Evolutionary conservation across 1,140 invertebrate genomes (phyloP).

Genomic region (Macrobrachium rosenbergii): DNA sequence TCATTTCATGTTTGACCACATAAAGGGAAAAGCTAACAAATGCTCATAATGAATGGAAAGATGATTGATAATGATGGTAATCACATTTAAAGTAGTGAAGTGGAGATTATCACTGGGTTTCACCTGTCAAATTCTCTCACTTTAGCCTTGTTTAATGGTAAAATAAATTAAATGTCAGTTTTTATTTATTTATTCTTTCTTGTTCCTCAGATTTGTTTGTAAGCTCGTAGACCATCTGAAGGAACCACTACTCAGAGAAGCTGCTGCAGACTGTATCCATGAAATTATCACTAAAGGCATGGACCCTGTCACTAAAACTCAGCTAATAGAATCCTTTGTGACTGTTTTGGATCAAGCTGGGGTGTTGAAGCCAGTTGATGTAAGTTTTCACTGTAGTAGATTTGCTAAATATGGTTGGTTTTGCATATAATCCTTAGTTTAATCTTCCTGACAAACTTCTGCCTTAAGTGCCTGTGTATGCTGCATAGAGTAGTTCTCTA

Average conservation of each 20-base stretch:
- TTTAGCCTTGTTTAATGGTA: not conserved
- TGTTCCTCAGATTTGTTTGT: conserved; percentile 71
- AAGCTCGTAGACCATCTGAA: conserved; percentile 72
- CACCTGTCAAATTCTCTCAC: not conserved
- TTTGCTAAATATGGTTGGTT: conserved; percentile 16
- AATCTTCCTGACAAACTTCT: too few species aligned
- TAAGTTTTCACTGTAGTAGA: conserved; percentile 29
- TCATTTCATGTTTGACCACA: too few species aligned
- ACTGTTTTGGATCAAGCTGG: conserved; percentile 71
- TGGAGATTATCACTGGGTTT: not conserved
- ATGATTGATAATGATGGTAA: too few species aligned
- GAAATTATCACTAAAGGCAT: conserved; percentile 76
- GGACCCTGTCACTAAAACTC: conserved; percentile 75
- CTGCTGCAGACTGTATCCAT: conserved; percentile 75
- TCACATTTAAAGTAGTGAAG: too few species aligned
- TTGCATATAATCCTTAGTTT: not conserved
- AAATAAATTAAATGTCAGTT: not conserved
- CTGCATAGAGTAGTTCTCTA: too few species aligned
- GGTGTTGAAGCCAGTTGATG: conserved; percentile 68
- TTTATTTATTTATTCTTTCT: not conserved
- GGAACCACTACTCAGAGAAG: conserved; percentile 70
- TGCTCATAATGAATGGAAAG: too few species aligned
- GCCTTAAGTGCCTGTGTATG: too few species aligned
- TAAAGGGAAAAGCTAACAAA: too few species aligned
- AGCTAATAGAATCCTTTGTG: conserved; percentile 75